Percentiles rank a stretch among this genome's conserved stretches.
Evolutionary conservation across 1,140 invertebrate species (phyloP).

Genomic region (Macrosteles quadrilineatus): DNA sequence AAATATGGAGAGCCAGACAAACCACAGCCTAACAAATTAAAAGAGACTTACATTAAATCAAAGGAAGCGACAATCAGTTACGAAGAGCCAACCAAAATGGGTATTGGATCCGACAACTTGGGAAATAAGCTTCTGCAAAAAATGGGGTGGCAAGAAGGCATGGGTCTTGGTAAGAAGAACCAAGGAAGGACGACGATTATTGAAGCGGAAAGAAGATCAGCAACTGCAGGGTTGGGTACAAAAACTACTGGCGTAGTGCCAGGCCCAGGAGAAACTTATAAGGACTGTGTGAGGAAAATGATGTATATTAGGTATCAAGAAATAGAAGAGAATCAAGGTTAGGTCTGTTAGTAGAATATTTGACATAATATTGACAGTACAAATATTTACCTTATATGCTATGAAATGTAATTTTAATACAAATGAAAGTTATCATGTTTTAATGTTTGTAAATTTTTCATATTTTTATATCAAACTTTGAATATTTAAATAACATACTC

Average conservation of each 20-base stretch:
- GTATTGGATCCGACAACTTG: conserved; percentile 85
- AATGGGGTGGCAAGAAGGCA: conserved; percentile 98
- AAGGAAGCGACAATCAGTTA: conserved; percentile 57
- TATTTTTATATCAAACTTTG: too few species aligned
- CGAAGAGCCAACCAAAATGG: conserved; percentile 66
- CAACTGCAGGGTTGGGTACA: conserved; percentile 72
- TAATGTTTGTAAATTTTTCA: too few species aligned
- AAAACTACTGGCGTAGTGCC: conserved; percentile 72
- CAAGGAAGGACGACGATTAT: conserved; percentile 94
- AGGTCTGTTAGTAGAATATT: too few species aligned
- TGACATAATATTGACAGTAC: too few species aligned
- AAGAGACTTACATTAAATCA: conserved; percentile 65
- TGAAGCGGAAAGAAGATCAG: conserved; percentile 68
- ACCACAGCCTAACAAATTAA: conserved; percentile 69
- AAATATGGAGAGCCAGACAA: conserved; percentile 91
- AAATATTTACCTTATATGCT: too few species aligned
- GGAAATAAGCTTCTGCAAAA: conserved; percentile 94
- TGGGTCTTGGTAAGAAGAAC: conserved; percentile 89
- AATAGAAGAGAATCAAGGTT: conserved; percentile 48
- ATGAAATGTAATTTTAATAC: too few species aligned
- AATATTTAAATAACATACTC: too few species aligned
- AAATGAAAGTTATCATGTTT: too few species aligned
- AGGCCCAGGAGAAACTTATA: conserved; percentile 81
- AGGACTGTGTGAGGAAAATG: conserved; percentile 89
- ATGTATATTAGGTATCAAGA: conserved; percentile 84